Percentiles rank a stretch among this genome's conserved stretches.
Evolutionary conservation across 2,113 vertebrate species (phyloP).

Genomic region (Lichenostomus cassidix): DNA sequence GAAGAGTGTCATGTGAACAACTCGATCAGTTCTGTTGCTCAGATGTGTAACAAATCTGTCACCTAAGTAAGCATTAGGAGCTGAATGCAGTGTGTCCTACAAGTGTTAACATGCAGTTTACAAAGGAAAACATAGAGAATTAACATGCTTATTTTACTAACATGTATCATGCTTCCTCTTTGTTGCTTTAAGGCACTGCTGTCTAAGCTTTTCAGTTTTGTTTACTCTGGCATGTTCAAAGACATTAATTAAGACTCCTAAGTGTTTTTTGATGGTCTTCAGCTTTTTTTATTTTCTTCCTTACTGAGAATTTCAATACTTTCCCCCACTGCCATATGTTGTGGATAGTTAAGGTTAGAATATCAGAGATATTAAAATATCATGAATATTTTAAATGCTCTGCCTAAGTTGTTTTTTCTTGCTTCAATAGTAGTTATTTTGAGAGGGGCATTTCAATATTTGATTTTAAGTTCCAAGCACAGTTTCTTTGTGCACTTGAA

Average conservation of each 20-base stretch:
- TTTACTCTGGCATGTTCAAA: not conserved
- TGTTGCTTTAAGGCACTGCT: not conserved
- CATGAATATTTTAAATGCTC: not conserved
- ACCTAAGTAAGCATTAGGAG: not conserved
- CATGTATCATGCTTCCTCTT: not conserved
- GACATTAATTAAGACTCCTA: not conserved
- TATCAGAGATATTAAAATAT: not conserved
- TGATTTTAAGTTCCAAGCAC: not conserved
- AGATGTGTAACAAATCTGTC: not conserved
- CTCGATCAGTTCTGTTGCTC: not conserved
- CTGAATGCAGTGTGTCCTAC: not conserved
- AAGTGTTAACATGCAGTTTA: not conserved
- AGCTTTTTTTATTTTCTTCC: not conserved
- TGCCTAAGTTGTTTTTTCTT: not conserved
- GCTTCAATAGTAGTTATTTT: not conserved
- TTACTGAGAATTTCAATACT: not conserved
- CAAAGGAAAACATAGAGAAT: not conserved
- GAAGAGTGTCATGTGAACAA: not conserved
- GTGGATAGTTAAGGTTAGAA: not conserved
- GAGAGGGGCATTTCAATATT: not conserved
- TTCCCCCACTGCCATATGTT: rapidly evolving
- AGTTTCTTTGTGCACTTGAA: not conserved
- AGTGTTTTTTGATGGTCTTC: not conserved
- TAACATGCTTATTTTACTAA: not conserved
- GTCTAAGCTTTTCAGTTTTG: not conserved